phyloP scores from a whole-genome alignment of 1,140 invertebrate genomes.

The Drosophila setifemur region DNA sequence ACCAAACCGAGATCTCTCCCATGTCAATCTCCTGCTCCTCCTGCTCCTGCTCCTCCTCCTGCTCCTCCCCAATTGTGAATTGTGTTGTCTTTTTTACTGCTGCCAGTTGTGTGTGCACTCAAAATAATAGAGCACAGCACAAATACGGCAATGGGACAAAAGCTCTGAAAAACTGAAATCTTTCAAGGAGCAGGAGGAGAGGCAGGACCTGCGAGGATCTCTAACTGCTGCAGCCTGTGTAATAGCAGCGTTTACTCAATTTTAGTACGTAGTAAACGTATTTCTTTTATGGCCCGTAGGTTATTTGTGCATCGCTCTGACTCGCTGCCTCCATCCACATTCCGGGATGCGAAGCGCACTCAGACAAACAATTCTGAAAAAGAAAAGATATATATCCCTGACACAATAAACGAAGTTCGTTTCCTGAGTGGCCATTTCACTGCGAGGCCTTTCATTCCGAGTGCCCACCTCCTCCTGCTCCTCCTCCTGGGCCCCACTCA shows the following conservation, averaged over 20 bases:
- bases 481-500: conserved; percentile 1
- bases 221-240: conserved; percentile 65
- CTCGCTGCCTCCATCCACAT: conserved; percentile 49
- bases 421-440: conserved; percentile 78
- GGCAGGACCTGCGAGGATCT: conserved; percentile 13
- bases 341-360: conserved; percentile 37
- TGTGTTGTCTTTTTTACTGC: conserved; percentile 64
- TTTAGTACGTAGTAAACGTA: conserved; percentile 78
- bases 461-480: not conserved
- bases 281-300: conserved; percentile 71
- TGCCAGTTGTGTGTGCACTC: conserved; percentile 67
- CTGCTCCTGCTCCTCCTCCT: too few species aligned
- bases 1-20: conserved; percentile 10
- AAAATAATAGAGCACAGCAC: conserved; percentile 67
- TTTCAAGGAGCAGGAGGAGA: not conserved
- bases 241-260: conserved; percentile 79
- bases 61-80: conserved; percentile 4
- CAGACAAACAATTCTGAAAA: conserved; percentile 60
- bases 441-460: conserved; percentile 64
- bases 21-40: conserved; percentile 10
- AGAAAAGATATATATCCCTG: conserved; percentile 62
- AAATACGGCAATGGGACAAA: conserved; percentile 28
- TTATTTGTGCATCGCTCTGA: conserved; percentile 64
- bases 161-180: conserved; percentile 2
- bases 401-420: conserved; percentile 79